These are phyloP conservation scores for Acleris cristana DNA, from an alignment of 2,888 invertebrate species.

Conservation along the genomic window DNA sequence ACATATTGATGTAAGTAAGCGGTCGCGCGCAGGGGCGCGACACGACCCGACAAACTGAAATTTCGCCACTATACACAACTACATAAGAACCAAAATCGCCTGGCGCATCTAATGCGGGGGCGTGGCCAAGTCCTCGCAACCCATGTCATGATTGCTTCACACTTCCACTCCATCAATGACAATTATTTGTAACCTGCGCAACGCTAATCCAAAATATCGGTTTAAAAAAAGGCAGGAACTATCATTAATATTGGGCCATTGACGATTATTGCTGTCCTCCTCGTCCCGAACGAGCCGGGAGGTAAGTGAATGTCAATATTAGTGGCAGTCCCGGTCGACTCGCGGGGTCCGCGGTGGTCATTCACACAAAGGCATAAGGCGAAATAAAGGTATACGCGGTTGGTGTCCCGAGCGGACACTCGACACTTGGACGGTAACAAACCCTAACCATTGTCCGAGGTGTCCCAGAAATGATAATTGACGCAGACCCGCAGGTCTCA, in stretches of 20 bases:
- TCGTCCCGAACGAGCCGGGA: background rate
- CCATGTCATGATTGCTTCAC: slow-evolving; percentile 35
- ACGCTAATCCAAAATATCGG: slow-evolving; percentile 9
- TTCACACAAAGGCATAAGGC: slow-evolving; percentile 37
- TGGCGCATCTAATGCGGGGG: slow-evolving; percentile 36
- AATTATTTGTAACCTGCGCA: slow-evolving; percentile 21
- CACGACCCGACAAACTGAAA: slow-evolving; percentile 55
- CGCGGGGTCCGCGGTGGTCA: background rate
- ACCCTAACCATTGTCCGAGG: slow-evolving; percentile 49
- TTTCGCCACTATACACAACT: slow-evolving; percentile 59
- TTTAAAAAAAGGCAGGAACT: background rate
- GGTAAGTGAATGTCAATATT: background rate
- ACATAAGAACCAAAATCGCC: slow-evolving; percentile 50
- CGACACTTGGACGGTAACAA: slow-evolving; percentile 43
- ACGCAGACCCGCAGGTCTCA: slow-evolving; percentile 26
- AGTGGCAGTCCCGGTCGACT: background rate
- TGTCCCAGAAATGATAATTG: slow-evolving; percentile 37
- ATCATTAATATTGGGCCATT: background rate
- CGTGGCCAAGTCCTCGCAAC: slow-evolving; percentile 7
- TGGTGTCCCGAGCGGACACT: slow-evolving; percentile 33
- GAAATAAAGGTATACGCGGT: slow-evolving; percentile 34
- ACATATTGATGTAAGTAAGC: slow-evolving; percentile 63
- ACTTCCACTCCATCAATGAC: slow-evolving; percentile 34
- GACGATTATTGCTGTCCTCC: background rate
- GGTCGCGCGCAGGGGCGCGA: slow-evolving; percentile 46